Evolutionary conservation across 2,797 vertebrate genomes (phyloP).

Genomic region (Schizothorax lantsangensis): DNA sequence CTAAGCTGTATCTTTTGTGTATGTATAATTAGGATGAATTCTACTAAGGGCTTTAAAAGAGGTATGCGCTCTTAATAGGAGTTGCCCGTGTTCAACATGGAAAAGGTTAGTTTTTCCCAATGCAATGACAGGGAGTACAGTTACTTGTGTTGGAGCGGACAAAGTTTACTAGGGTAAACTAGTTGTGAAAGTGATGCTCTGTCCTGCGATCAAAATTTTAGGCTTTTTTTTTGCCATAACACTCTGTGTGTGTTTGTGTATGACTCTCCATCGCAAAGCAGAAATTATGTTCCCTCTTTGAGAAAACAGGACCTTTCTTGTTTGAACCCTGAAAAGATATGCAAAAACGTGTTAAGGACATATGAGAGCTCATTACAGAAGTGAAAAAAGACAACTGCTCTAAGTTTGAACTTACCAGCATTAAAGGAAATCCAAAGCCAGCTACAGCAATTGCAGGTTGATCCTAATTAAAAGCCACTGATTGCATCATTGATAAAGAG

Average conservation of each 20-base stretch:
- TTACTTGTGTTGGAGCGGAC: not conserved
- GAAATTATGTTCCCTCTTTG: not conserved
- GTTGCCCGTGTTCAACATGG: slow-evolving; percentile 64
- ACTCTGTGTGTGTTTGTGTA: not conserved
- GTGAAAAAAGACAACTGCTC: not conserved
- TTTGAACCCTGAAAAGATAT: slow-evolving; percentile 17
- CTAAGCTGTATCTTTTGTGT: slow-evolving; percentile 78
- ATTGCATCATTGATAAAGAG: slow-evolving; percentile 9
- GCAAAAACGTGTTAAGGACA: not conserved
- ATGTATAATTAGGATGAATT: slow-evolving; percentile 77
- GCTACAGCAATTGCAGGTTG: slow-evolving; percentile 24
- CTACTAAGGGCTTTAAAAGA: slow-evolving; percentile 83
- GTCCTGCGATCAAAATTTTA: not conserved
- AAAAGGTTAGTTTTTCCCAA: slow-evolving; percentile 62
- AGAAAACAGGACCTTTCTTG: not conserved
- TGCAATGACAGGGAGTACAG: slow-evolving; percentile 63
- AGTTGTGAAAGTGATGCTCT: not conserved
- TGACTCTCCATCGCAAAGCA: not conserved
- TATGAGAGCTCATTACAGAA: not conserved
- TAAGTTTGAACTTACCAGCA: slow-evolving; percentile 37
- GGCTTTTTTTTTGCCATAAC: not conserved
- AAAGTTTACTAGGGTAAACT: not conserved
- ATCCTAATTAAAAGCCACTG: slow-evolving; percentile 35
- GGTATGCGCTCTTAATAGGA: slow-evolving; percentile 74
- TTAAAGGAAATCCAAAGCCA: slow-evolving; percentile 44